Evolutionary conservation across 2,888 invertebrate genomes (phyloP).

Genomic region (Strigamia transsilvanica): DNA sequence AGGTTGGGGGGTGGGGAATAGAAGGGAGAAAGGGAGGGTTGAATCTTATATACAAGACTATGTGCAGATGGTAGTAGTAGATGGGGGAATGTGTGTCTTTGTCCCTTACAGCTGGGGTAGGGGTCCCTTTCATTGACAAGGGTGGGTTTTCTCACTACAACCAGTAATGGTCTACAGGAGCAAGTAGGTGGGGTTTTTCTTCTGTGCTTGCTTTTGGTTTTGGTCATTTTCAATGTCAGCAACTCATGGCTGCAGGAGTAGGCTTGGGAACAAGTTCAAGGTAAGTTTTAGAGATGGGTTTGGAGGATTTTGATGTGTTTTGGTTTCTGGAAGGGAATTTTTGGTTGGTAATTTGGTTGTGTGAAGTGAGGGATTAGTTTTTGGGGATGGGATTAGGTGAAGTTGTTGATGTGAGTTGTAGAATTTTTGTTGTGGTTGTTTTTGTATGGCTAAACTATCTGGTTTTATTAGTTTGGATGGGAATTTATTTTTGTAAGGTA

Average conservation of each 20-base stretch:
- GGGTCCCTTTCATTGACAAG: constrained; percentile 1
- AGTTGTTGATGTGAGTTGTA: no score
- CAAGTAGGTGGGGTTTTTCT: constrained; percentile 21
- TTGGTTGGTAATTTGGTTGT: background rate
- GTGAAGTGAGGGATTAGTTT: no score
- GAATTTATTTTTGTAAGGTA: no score
- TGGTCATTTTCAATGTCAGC: constrained; percentile 34
- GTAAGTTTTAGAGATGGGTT: constrained; percentile 10
- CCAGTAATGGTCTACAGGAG: constrained; percentile 9
- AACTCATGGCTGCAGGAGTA: background rate
- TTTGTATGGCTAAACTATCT: no score
- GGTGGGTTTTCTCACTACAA: constrained; percentile 26
- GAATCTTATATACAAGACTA: constrained; percentile 45
- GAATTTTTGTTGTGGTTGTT: no score
- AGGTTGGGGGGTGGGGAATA: constrained; percentile 12
- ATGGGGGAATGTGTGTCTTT: constrained; percentile 43
- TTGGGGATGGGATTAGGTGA: no score
- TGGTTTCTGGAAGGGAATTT: background rate
- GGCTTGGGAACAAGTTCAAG: constrained; percentile 35
- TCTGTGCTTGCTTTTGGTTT: background rate
- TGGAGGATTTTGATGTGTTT: background rate
- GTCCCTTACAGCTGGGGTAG: constrained; percentile 40
- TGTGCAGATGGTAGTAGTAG: constrained; percentile 46
- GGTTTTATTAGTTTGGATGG: no score
- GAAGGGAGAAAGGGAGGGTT: constrained; percentile 34